phyloP scores from a whole-genome alignment of 2,888 invertebrate species.

The Glyphotaelius pellucidus region DNA sequence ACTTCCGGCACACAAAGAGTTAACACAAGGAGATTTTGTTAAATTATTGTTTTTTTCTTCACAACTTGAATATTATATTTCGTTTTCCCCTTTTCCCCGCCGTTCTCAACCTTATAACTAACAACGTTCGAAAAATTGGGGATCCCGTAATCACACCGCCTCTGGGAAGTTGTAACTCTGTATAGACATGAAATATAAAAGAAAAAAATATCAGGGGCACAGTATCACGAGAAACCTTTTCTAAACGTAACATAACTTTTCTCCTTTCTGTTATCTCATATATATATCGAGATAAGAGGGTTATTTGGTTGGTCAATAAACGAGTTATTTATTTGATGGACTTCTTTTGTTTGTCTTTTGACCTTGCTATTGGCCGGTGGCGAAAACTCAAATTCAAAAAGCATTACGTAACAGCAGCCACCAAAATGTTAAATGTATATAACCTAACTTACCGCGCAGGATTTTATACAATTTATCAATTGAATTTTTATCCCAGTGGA shows the following conservation, averaged over 20 bases:
- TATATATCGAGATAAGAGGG: background rate
- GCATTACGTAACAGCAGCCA: background rate
- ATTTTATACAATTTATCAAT: background rate
- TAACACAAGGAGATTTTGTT: too few species aligned
- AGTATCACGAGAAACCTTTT: background rate
- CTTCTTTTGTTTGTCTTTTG: background rate
- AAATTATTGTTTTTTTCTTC: too few species aligned
- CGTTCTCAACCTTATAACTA: background rate
- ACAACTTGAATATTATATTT: too few species aligned
- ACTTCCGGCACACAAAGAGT: too few species aligned
- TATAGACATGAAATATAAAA: background rate
- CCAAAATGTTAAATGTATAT: background rate
- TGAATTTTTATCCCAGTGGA: background rate
- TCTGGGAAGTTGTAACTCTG: background rate
- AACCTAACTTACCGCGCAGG: too few species aligned
- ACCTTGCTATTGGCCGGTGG: background rate
- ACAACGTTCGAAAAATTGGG: background rate
- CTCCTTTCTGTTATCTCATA: background rate
- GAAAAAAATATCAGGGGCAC: background rate
- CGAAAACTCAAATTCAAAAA: background rate
- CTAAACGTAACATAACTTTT: background rate
- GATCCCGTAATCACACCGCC: background rate
- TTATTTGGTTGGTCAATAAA: background rate
- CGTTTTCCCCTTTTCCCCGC: too few species aligned
- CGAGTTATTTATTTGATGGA: background rate